phyloP scores from a whole-genome alignment of 1,140 invertebrate genomes.

The Proales similis region DNA sequence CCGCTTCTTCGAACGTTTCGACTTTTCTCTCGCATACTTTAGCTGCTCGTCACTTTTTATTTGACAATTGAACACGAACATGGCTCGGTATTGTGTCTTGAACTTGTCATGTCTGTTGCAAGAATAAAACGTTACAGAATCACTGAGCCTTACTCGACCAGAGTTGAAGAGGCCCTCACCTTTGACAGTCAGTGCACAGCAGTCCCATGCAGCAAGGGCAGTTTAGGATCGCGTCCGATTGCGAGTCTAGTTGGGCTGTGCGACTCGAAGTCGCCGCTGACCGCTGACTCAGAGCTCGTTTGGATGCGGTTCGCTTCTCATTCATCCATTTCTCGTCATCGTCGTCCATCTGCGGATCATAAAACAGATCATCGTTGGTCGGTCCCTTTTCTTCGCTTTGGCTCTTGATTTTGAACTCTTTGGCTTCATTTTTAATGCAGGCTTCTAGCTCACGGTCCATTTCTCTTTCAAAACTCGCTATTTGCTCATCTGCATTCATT shows the following conservation, averaged over 20 bases:
- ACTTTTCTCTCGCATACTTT: conserved; percentile 40
- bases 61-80: conserved; percentile 62
- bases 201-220: conserved; percentile 62
- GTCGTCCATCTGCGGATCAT: conserved; percentile 28
- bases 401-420: conserved; percentile 5
- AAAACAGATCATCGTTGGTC: conserved; percentile 29
- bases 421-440: not conserved
- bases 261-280: not conserved
- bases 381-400: conserved; percentile 12
- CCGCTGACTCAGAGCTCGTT: not conserved
- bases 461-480: conserved; percentile 26
- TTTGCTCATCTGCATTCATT: too few relatives aligned
- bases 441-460: conserved; percentile 15
- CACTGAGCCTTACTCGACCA: not conserved
- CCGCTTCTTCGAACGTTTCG: conserved; percentile 41
- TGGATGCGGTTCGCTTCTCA: not conserved
- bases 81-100: conserved; percentile 60
- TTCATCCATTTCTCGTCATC: conserved; percentile 35
- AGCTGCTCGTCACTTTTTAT: conserved; percentile 51
- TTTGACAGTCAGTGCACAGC: conserved; percentile 60
- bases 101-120: conserved; percentile 57
- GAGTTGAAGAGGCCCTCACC: conserved; percentile 43
- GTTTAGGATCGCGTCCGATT: conserved; percentile 59
- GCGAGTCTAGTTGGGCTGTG: not conserved
- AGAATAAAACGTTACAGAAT: conserved; percentile 29